Evolutionary conservation across 2,888 invertebrate genomes (phyloP), one percentile per base, ranked within the genome.

Genomic region (Leptopterna dolabrata): DNA sequence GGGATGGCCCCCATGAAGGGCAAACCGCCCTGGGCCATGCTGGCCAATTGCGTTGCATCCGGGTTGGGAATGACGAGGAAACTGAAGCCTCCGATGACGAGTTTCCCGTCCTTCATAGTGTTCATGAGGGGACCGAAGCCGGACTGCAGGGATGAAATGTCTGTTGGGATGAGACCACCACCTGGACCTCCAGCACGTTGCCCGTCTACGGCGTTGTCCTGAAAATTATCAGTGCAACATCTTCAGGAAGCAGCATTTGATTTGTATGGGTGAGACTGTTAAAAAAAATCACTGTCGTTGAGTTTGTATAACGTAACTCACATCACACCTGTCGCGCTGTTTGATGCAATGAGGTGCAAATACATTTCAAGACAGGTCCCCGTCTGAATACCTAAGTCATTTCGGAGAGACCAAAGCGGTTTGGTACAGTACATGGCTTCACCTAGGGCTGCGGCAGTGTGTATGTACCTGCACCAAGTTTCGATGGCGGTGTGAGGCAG

Each of bases 1-100:
- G 36, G 47, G 14, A 63, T 45, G 24, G n/a, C 36, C 14, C 47
- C 47, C 43, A 70, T 19, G 24, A 86, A 55, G 13, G 73, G 51
- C 0, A 81, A n/a, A 30, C 81, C 81, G 11, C 45, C 43, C 6
- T 43, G 36, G 14, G 63, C 78, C 13, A 87, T 29, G 27, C 86
- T 47, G 45, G 63, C 80, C 19, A 89, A n/a, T 30, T 89, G 89
- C 6, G 36, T 19, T 19, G 73, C 63, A 45, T 88, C 73, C 7
- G 88, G 89, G 24, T 80, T 84, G 16, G 89, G 89, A 19, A 89
- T 84, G 27, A 88, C 73, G 11, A 88, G 13, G 47, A 89, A 87
- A 43, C 88, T 87, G 63, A 89, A 89, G 0, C 89, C 89, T 0
- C 89, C 89, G 27, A 88, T 76, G 30, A 89, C 87, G 41, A 89